These are phyloP conservation scores for Chlorops oryzae DNA, from an alignment of 1,140 invertebrate species.

Conservation along the genomic window DNA sequence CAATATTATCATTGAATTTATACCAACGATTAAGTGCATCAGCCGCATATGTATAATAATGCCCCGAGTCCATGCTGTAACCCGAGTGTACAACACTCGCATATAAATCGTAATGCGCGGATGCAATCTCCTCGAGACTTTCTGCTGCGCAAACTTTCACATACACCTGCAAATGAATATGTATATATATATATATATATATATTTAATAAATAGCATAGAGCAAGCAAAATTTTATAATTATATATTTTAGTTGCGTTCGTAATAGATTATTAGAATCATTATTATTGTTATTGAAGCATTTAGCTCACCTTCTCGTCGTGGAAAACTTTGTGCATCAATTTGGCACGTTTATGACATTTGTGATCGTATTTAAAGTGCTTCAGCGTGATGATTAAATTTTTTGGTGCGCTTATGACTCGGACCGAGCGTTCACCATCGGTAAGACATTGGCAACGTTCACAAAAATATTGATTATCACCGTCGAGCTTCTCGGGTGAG, in stretches of 20 bases:
- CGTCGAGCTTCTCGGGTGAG: slow-evolving; percentile 67
- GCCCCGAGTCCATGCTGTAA: slow-evolving; percentile 73
- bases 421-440: slow-evolving; percentile 68
- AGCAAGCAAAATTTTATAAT: not conserved
- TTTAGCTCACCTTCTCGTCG: slow-evolving; percentile 49
- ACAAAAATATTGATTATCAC: slow-evolving; percentile 77
- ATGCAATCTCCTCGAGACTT: slow-evolving; percentile 27
- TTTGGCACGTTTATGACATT: slow-evolving; percentile 66
- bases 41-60: slow-evolving; percentile 78
- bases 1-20: slow-evolving; percentile 72
- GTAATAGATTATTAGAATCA: not conserved
- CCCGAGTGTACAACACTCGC: slow-evolving; percentile 80
- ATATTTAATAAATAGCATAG: slow-evolving; percentile 32
- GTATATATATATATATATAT: slow-evolving; percentile 5
- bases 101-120: slow-evolving; percentile 62
- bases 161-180: slow-evolving; percentile 39
- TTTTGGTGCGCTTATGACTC: slow-evolving; percentile 63
- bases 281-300: not conserved
- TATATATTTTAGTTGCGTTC: not conserved
- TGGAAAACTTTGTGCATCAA: slow-evolving; percentile 61
- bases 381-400: slow-evolving; percentile 75
- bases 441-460: slow-evolving; percentile 66
- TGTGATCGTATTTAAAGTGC: slow-evolving; percentile 71
- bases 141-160: slow-evolving; percentile 45
- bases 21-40: slow-evolving; percentile 69